A percentile compares a stretch with the other conserved stretches of the same genome.
Conservation (phyloP, 2,888 invertebrate genomes). For the Amiota minor region DNA sequence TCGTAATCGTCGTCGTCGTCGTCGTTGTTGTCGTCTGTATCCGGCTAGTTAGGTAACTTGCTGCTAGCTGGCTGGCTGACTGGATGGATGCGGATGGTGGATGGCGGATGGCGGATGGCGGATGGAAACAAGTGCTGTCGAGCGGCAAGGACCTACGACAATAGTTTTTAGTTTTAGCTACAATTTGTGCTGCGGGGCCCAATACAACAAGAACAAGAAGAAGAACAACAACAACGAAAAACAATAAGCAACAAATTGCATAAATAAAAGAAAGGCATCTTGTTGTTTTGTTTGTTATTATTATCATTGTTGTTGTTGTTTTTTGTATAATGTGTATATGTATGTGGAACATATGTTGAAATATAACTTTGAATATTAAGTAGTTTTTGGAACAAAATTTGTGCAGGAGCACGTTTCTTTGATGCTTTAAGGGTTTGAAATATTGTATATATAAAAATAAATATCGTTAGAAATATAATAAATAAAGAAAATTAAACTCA, state of each 20-base stretch:
- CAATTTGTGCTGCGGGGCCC: conserved; percentile 2
- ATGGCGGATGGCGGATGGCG: too few relatives aligned
- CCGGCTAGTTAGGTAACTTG: conserved; percentile 41
- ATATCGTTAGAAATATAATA: too few relatives aligned
- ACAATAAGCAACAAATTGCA: conserved; percentile 4
- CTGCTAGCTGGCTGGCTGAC: conserved; percentile 15
- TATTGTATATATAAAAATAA: too few relatives aligned
- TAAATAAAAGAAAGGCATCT: conserved; percentile 18
- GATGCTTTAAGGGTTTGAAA: too few relatives aligned
- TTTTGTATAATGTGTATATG: not conserved
- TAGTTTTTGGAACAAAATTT: not conserved
- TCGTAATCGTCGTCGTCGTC: not conserved
- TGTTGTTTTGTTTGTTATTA: not conserved
- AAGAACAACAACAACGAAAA: too few relatives aligned
- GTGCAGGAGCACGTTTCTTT: too few relatives aligned
- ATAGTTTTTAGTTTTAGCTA: conserved; percentile 41
- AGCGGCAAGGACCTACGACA: conserved; percentile 63
- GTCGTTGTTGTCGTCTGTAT: conserved; percentile 42
- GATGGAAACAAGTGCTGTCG: not conserved
- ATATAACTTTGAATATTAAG: conserved; percentile 19
- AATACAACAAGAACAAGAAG: not conserved
- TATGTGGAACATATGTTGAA: conserved; percentile 10
- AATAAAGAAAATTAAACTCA: too few relatives aligned
- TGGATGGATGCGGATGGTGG: not conserved
- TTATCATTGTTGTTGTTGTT: too few relatives aligned